Conservation (phyloP, 1,140 invertebrate species). For the Episyrphus balteatus region DNA sequence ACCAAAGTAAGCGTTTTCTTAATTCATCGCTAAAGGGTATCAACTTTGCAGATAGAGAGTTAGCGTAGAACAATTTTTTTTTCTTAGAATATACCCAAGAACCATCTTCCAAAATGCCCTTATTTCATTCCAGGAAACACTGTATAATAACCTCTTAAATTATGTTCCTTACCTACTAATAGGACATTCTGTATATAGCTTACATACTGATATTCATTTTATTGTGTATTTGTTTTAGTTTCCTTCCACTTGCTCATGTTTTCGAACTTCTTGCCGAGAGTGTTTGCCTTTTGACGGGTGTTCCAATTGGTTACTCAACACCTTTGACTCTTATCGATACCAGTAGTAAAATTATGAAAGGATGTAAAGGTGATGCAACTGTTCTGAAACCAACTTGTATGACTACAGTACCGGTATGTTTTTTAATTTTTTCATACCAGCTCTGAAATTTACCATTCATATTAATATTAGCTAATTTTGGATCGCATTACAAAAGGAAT, state of each 20-base stretch:
- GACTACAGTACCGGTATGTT: conserved; percentile 82
- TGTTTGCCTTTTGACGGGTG: conserved; percentile 64
- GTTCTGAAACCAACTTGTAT: conserved; percentile 87
- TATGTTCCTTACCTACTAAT: too few species aligned
- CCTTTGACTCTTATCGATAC: conserved; percentile 91
- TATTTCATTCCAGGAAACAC: too few species aligned
- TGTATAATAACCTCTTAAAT: too few species aligned
- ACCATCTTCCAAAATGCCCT: too few species aligned
- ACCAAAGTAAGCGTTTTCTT: too few species aligned
- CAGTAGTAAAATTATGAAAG: conserved; percentile 90
- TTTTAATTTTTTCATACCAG: not conserved
- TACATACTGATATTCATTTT: not conserved
- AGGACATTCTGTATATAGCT: too few species aligned
- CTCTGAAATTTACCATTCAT: not conserved
- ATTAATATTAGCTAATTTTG: conserved; percentile 61
- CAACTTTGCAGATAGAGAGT: too few species aligned
- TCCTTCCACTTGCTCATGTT: conserved; percentile 94
- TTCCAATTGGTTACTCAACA: conserved; percentile 94
- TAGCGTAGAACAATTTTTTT: too few species aligned
- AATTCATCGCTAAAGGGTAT: too few species aligned
- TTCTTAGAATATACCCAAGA: too few species aligned
- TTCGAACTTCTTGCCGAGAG: conserved; percentile 82
- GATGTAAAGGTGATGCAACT: conserved; percentile 81
- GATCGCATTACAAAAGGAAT: conserved; percentile 94
- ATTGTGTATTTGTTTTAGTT: conserved; percentile 41